A percentile compares a stretch with the other conserved stretches of the same genome.
Conservation (phyloP, 2,797 vertebrate genomes). For the Sandelia bainsii region DNA sequence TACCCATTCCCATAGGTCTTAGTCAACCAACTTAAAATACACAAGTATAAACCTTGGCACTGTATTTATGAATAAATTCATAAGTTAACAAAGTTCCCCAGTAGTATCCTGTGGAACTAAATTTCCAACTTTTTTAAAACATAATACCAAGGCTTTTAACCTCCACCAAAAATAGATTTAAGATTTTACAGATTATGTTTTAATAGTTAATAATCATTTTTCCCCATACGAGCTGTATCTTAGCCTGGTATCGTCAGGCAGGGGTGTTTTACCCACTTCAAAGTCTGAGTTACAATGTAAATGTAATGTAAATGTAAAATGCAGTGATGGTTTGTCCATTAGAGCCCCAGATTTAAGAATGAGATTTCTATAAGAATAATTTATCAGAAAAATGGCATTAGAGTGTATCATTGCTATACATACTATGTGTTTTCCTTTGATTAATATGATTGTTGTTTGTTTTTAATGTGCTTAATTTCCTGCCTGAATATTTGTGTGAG, state of each 20-base stretch:
- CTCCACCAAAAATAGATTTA: conserved; percentile 33
- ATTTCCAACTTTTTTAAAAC: conserved; percentile 30
- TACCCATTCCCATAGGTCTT: neutral
- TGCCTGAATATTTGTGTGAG: conserved; percentile 12
- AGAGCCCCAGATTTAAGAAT: conserved; percentile 38
- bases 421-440: conserved; percentile 26
- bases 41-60: neutral
- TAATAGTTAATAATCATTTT: conserved; percentile 65
- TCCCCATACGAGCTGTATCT: conserved; percentile 35
- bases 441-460: conserved; percentile 17
- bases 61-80: conserved; percentile 21
- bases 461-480: conserved; percentile 26
- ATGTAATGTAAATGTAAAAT: conserved; percentile 28
- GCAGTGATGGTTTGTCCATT: conserved; percentile 18
- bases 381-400: conserved; percentile 20
- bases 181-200: conserved; percentile 60
- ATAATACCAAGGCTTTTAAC: conserved; percentile 28
- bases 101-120: conserved; percentile 8
- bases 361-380: conserved; percentile 35
- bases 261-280: conserved; percentile 47
- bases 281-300: conserved; percentile 46
- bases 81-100: neutral
- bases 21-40: conserved; percentile 1
- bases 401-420: conserved; percentile 5
- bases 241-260: conserved; percentile 46